Conservation (phyloP, 2,888 invertebrate genomes). For the Zaprionus lineosus region DNA sequence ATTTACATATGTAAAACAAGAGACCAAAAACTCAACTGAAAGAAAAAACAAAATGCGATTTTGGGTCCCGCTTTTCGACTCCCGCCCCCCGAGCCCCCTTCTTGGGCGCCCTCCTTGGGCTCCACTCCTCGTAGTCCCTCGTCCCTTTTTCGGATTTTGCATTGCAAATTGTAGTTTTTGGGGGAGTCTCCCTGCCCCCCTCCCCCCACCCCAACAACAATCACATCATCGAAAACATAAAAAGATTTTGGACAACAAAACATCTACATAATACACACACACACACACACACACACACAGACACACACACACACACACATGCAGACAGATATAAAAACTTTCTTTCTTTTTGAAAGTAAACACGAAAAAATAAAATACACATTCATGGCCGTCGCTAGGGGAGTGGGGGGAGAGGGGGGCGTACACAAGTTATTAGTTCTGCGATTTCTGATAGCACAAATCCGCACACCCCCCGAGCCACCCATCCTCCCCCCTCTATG, state of each 20-base stretch:
- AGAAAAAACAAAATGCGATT: constrained; percentile 11
- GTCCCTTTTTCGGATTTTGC: constrained; percentile 57
- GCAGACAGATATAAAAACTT: constrained; percentile 52
- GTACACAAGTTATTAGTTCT: no score
- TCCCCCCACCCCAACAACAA: no score
- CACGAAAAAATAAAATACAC: constrained; percentile 20
- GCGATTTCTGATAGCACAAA: no score
- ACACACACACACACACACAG: constrained; percentile 1
- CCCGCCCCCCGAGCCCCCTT: no score
- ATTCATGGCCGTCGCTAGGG: no score
- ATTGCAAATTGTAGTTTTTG: constrained; percentile 75
- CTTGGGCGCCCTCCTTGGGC: no score
- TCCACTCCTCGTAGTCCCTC: constrained; percentile 17
- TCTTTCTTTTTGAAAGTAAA: constrained; percentile 70
- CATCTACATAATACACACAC: constrained; percentile 19
- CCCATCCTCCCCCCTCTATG: neutral
- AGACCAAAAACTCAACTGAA: constrained; percentile 32
- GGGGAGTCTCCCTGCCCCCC: no score
- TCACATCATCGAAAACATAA: constrained; percentile 10
- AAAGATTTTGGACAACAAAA: neutral
- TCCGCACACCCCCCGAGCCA: no score
- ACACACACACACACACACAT: constrained; percentile 6
- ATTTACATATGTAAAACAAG: constrained; percentile 54
- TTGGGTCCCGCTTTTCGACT: neutral
- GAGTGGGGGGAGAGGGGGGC: no score